Evolutionary conservation across 2,888 invertebrate species (phyloP).

Genomic region (Amphipoea oculea): DNA sequence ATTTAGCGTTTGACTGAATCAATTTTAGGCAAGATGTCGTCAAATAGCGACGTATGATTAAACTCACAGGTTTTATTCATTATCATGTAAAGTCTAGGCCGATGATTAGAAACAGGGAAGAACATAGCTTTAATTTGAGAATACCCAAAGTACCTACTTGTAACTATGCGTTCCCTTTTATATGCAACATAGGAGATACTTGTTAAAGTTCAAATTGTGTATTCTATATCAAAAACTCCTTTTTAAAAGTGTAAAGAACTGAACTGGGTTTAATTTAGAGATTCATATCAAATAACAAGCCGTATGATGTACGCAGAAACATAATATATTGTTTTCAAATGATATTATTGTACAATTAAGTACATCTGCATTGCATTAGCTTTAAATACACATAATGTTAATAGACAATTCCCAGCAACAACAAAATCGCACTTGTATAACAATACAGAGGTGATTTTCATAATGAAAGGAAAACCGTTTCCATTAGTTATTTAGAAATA

Average conservation of each 20-base stretch:
- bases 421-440: conserved; percentile 61
- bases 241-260: conserved; percentile 9
- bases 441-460: conserved; percentile 57
- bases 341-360: conserved; percentile 53
- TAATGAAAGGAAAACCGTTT: conserved; percentile 66
- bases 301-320: neutral
- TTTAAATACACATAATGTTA: conserved; percentile 50
- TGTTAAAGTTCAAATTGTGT: neutral
- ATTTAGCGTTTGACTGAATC: neutral
- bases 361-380: conserved; percentile 43
- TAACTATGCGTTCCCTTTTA: neutral
- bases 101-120: no score
- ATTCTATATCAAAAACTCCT: neutral
- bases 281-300: conserved; percentile 22
- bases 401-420: conserved; percentile 56
- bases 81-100: neutral
- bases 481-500: conserved; percentile 64
- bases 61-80: neutral
- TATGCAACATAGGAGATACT: neutral
- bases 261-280: conserved; percentile 8
- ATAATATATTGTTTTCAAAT: conserved; percentile 41
- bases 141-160: neutral
- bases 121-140: neutral
- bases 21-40: neutral
- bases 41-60: neutral